Percentiles rank a stretch among this genome's conserved stretches.
These are phyloP conservation scores for Pseudachorutes palmiensis DNA, from an alignment of 1,140 invertebrate genomes.

Conservation along the genomic window DNA sequence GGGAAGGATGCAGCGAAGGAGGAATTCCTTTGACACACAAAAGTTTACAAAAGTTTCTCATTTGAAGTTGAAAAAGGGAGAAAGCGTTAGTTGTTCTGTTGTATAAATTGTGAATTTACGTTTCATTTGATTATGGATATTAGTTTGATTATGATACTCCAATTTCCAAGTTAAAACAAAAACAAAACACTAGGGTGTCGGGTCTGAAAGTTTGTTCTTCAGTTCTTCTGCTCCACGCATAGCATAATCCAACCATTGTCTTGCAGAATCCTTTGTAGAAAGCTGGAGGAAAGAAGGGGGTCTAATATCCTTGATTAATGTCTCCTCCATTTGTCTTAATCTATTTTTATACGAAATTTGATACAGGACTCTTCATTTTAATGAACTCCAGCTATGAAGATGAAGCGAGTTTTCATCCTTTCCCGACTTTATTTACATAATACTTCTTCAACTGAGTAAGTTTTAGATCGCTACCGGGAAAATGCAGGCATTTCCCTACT, in stretches of 20 bases:
- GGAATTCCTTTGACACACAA: neutral
- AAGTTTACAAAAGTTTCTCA: neutral
- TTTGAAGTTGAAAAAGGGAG: neutral
- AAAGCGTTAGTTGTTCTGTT: neutral
- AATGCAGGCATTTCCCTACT: neutral
- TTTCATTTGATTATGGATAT: constrained; percentile 10
- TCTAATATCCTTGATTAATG: constrained; percentile 33
- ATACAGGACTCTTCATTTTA: constrained; percentile 31
- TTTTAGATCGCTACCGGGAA: neutral
- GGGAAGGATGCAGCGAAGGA: neutral
- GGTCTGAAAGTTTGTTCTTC: neutral
- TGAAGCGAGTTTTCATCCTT: constrained; percentile 2
- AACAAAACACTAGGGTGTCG: neutral
- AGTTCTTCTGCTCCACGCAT: neutral
- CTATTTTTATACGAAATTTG: constrained; percentile 24
- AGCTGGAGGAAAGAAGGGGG: constrained; percentile 7
- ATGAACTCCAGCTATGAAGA: constrained; percentile 17
- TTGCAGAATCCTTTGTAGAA: no score
- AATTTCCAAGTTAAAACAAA: neutral
- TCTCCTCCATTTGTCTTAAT: constrained; percentile 31
- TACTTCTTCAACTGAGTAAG: neutral
- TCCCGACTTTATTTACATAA: constrained; percentile 4
- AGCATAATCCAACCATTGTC: no score
- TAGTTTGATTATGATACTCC: neutral
- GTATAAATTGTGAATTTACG: constrained; percentile 2